Conservation (phyloP, 2,113 vertebrate genomes). For the Holacanthus passer region DNA sequence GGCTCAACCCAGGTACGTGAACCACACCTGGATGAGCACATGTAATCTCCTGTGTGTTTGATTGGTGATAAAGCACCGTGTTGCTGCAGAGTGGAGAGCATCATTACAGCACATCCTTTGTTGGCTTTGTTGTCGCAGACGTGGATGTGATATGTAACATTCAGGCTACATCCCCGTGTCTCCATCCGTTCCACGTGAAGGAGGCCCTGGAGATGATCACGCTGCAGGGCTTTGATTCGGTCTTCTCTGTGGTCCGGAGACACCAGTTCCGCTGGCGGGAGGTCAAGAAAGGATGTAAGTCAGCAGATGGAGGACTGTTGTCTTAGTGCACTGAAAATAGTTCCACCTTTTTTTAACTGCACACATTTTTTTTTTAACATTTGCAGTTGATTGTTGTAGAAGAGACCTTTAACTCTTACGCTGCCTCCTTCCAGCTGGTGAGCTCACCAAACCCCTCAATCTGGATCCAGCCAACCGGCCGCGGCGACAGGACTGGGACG, state of each 20-base stretch:
- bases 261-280: conserved; percentile 96
- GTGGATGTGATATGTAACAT: conserved; percentile 93
- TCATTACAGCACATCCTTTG: not conserved
- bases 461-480: conserved; percentile 88
- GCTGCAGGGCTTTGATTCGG: conserved; percentile 87
- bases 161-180: conserved; percentile 96
- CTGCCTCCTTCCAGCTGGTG: conserved; percentile 36
- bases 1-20: conserved; percentile 83
- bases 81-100: too few relatives aligned
- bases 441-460: conserved; percentile 86
- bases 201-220: conserved; percentile 87
- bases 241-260: conserved; percentile 93
- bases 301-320: not conserved
- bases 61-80: not conserved
- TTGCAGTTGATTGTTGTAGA: not conserved
- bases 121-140: conserved; percentile 80
- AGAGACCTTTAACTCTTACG: not conserved
- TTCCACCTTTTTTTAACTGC: too few relatives aligned
- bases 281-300: conserved; percentile 88
- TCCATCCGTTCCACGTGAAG: conserved; percentile 91
- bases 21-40: not conserved
- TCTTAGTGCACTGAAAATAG: too few relatives aligned
- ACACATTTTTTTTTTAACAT: too few relatives aligned
- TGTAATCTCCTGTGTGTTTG: not conserved
- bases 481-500: conserved; percentile 94